Base-by-base conservation (phyloP, 1,140 invertebrate genomes). In the Rhyzopertha dominica region DNA sequence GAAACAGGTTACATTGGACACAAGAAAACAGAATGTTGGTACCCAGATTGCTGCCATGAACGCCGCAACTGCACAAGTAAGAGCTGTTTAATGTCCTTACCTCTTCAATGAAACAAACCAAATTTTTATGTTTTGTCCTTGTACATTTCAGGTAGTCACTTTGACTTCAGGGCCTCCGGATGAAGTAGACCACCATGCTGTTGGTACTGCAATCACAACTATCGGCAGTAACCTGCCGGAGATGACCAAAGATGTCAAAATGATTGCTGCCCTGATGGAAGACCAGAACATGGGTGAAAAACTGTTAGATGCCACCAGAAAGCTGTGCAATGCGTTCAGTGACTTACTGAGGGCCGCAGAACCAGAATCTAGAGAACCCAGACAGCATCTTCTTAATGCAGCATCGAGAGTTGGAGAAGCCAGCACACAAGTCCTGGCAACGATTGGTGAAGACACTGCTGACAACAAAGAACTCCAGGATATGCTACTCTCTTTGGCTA, bases 1-100 rank as follows among this genome's bases (percentile, higher is more conserved):
- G 92, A 91, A 90, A 66, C 88, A 95, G 61, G 87, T 87, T 34
- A 90, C 87, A 3, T 74, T 97, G 62, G 95, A 98, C 67, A 90
- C 94, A 9, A 94, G 93, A 63, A 94, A 95, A 62, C 94, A 98
- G 70, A 93, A 88, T 57, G 89, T 99, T 13, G 90, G 90, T 23
- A 92, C 90, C 23, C 92, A 98, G 68, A 86, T 99, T 55, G 95
- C 95, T 8, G 95, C 95, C 22, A 98, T 99, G 94, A 98, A 95
- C 74, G 95, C 95, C 1, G 95, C 95, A 25, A 98, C 95, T 0
- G 96, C 96, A 9, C 92, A 98, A 68, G n/a, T n/a, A n/a, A n/a
- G n/a, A n/a, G n/a, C n/a, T n/a, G n/a, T n/a, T n/a, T n/a, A n/a
- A n/a, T n/a, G n/a, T n/a, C n/a, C n/a, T n/a, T n/a, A n/a, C n/a